Evolutionary conservation across 2,797 vertebrate genomes (phyloP), one percentile per base, ranked within the genome.

Genomic region (Fistularia commersonii): DNA sequence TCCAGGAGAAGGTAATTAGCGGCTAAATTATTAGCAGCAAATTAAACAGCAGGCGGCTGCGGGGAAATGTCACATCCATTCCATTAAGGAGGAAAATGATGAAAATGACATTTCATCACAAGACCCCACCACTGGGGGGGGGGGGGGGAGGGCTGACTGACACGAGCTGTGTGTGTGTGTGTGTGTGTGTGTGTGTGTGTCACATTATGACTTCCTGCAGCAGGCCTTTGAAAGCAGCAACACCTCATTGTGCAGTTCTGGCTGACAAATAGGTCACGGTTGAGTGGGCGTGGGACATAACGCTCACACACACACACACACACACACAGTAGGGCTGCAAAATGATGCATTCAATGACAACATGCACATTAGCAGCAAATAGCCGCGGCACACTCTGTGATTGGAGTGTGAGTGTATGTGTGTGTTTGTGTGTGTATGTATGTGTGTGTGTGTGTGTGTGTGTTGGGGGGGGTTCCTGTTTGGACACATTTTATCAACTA

Each of bases 221-320:
- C 54, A 9, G 39, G 71, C 60, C 76, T 85, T 86, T 83, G 81
- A 88, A 86, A 82, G 51, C 13, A 14, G 70, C 68, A 69, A 88
- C 83, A 85, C 81, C 77, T 87, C 83, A 75, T 73, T 85, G 79
- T 74, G 66, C 13, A 48, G 74, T 54, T 70, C 60, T 48, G 61
- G 48, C 69, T 72, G 64, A 76, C 73, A 78, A 75, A 76, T 71
- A 74, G 70, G 64, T 61, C 41, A 33, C 41, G 69, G 47, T 53
- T 47, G 58, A 73, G 65, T 47, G 54, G 69, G 71, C 46, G 46
- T n/a, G 57, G 64, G 57, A 68, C 51, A 61, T 52, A 71, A 68
- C 77, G 32, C 38, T 11, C 38, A 33, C 34, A 33, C 41, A 23
- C n/a, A 39, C 50, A 54, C 46, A 44, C 39, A 38, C 54, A 49